phyloP scores from a whole-genome alignment of 2,888 invertebrate species.

The Archips crataeganus region DNA sequence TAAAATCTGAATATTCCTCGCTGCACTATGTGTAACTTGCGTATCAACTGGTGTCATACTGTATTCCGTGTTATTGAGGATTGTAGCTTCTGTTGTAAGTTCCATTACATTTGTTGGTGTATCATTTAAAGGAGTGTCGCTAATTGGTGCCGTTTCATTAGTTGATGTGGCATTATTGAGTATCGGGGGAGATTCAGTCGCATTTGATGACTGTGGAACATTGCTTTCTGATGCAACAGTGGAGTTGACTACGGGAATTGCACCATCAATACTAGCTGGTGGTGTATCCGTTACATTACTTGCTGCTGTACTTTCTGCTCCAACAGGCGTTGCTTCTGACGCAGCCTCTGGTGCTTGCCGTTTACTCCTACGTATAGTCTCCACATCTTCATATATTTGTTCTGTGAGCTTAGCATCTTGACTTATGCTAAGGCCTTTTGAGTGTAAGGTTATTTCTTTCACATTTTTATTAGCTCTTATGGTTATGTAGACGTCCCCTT shows the following conservation, averaged over 20 bases:
- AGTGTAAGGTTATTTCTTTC: conserved; percentile 80
- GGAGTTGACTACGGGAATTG: conserved; percentile 31
- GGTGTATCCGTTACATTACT: background rate
- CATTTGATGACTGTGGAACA: background rate
- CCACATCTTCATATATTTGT: conserved; percentile 76
- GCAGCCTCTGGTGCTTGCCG: conserved; percentile 50
- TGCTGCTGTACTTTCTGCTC: conserved; percentile 40
- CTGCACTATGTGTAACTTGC: conserved; percentile 73
- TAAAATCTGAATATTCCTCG: conserved; percentile 67
- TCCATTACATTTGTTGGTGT: conserved; percentile 45
- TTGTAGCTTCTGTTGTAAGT: conserved; percentile 44
- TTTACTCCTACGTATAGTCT: conserved; percentile 60
- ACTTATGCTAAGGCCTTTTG: conserved; percentile 75
- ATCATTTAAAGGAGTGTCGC: conserved; percentile 42
- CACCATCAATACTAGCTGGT: conserved; percentile 31
- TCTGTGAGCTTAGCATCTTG: conserved; percentile 73
- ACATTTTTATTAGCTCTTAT: conserved; percentile 70
- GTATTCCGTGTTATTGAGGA: conserved; percentile 42
- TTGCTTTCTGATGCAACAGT: conserved; percentile 8
- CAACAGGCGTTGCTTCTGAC: conserved; percentile 25
- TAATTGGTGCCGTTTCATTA: conserved; percentile 2
- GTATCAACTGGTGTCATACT: conserved; percentile 53
- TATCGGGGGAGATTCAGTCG: background rate
- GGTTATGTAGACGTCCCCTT: conserved; percentile 79
- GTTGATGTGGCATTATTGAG: conserved; percentile 5